Base-by-base conservation (phyloP, 2,888 invertebrate species). In the Arge pagana region DNA sequence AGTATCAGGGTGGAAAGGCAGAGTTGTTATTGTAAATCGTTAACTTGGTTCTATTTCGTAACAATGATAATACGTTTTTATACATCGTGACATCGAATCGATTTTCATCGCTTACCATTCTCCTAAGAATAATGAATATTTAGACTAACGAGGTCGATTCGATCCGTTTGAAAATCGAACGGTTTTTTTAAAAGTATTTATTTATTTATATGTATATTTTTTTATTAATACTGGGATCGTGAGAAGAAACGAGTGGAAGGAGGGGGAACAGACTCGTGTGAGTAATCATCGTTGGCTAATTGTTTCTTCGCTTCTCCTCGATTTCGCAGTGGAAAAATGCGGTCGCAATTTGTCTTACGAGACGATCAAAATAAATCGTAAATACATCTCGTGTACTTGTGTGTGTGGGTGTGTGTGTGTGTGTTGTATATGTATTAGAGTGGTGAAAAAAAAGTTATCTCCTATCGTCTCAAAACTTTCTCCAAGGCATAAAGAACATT, bases 21-120 rank as follows among this genome's bases (percentile, higher is more conserved):
- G 50, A 50, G 42, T 42, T 33, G 28, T 50, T 50, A 50, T 50
- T 50, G 41, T 43, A 50, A 42, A 50, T 50, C 35, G 19, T 50
- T 49, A 30, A 19, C 42, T 42, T 43, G 31, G 31, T 50, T 42
- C 31, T 33, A 42, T 42, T 21, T 13, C 15, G 7, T 16, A 28
- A 7, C 11, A 5, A 33, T 8, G 3, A 13, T 26, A 26, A 10
- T 26, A 26, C 28, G 8, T 26, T n/a, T 26, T 26, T 26, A n/a
- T n/a, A 26, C 8, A 26, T 26, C n/a, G 28, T 3, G n/a, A 26
- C 2, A 26, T 26, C n/a, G 28, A 26, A 26, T 26, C 4, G 8
- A 26, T n/a, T 10, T 26, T 26, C 28, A 26, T 10, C 28, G 28
- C 28, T 8, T 26, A 10, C 28, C 8, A 26, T 3, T 1, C n/a